phyloP scores from a whole-genome alignment of 2,113 vertebrate genomes.

The Ophiodon elongatus region DNA sequence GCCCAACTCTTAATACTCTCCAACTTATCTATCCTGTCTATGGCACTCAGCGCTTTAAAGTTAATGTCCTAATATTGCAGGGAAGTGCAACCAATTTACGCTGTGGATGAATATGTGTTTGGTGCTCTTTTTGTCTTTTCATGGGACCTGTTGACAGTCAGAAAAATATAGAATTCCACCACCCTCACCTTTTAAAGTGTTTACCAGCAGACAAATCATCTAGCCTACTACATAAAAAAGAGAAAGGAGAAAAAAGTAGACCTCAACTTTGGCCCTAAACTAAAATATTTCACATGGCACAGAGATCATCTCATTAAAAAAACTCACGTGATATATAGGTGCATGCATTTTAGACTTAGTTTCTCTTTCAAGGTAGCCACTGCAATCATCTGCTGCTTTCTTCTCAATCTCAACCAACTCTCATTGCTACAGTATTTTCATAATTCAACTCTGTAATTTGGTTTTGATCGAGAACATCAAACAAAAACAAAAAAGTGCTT shows the following conservation, averaged over 20 bases:
- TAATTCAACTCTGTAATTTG: slow-evolving; percentile 15
- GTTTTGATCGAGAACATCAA: slow-evolving; percentile 21
- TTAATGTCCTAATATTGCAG: not conserved
- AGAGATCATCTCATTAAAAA: slow-evolving; percentile 14
- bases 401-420: not conserved
- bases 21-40: not conserved
- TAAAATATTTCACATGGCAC: not conserved
- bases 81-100: not conserved
- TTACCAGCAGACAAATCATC: not conserved
- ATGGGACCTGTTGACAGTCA: not conserved
- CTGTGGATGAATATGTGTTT: not conserved
- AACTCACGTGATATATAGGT: slow-evolving; percentile 14
- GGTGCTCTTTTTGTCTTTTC: not conserved
- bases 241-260: not conserved
- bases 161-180: not conserved
- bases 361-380: no score
- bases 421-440: slow-evolving; percentile 10
- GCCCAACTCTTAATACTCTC: not conserved
- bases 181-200: not conserved
- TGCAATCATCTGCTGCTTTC: no score
- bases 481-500: slow-evolving; percentile 30
- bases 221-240: not conserved
- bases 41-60: not conserved
- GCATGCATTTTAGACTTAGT: not conserved
- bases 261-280: not conserved